phyloP scores from a whole-genome alignment of 2,797 vertebrate species.

The Acanthurus leucopareius region DNA sequence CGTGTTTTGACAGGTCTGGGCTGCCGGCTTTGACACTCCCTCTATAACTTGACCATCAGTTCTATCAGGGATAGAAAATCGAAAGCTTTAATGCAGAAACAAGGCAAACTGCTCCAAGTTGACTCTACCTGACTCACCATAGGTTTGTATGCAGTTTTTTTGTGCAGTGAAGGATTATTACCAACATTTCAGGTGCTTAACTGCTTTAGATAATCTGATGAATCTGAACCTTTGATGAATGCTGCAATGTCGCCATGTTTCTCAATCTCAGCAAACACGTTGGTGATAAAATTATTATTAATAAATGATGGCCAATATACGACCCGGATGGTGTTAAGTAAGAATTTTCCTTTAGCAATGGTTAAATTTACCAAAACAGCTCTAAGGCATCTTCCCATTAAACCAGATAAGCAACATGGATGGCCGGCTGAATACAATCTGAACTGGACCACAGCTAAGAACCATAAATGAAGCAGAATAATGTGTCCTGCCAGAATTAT shows the following conservation, averaged over 20 bases:
- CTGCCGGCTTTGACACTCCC: no score
- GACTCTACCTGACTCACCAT: no score
- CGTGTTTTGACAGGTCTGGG: no score
- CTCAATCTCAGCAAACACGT: neutral
- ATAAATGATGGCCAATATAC: neutral
- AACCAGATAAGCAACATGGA: slow-evolving; percentile 9
- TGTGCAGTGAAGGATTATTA: neutral
- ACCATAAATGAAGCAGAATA: slow-evolving; percentile 17
- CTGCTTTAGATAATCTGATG: neutral
- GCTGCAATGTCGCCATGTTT: neutral
- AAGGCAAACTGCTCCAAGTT: no score
- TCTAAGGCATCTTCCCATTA: slow-evolving; percentile 48
- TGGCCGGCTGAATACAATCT: slow-evolving; percentile 11
- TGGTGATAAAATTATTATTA: neutral
- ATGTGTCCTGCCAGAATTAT: slow-evolving; percentile 49
- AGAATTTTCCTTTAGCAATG: slow-evolving; percentile 19
- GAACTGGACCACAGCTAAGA: slow-evolving; percentile 36
- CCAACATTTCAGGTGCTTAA: neutral
- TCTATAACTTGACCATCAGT: no score
- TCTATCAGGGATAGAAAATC: no score
- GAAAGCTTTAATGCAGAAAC: no score
- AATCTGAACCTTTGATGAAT: neutral
- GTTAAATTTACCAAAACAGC: slow-evolving; percentile 48
- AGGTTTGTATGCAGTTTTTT: neutral
- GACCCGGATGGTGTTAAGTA: neutral